A percentile compares a stretch with the other conserved stretches of the same genome.
phyloP scores from a whole-genome alignment of 2,797 vertebrate genomes.

The Gadopsis bispinosus region DNA sequence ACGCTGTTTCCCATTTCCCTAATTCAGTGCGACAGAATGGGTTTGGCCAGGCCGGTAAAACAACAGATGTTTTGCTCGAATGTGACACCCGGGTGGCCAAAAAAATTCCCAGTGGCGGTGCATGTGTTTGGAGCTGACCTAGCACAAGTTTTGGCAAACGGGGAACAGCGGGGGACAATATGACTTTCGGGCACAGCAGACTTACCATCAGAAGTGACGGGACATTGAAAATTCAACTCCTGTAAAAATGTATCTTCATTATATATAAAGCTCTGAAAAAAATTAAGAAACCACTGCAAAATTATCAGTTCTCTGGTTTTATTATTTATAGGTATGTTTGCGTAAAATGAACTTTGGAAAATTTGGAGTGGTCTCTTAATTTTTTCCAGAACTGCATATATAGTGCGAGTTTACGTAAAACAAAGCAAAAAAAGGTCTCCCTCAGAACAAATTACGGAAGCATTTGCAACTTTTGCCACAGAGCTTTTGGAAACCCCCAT shows the following conservation, averaged over 20 bases:
- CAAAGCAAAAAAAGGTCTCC: neutral
- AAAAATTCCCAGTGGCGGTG: constrained; percentile 88
- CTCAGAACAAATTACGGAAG: neutral
- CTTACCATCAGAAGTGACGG: constrained; percentile 28
- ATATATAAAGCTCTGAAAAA: neutral
- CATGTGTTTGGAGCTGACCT: constrained; percentile 94
- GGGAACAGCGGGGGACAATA: constrained; percentile 59
- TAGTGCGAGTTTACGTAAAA: no score
- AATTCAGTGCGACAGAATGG: constrained; percentile 97
- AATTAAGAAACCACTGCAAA: no score
- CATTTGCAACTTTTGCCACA: neutral
- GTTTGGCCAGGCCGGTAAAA: constrained; percentile 94
- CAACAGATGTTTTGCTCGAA: constrained; percentile 90
- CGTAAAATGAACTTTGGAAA: no score
- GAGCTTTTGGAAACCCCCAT: constrained; percentile 1
- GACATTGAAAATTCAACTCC: constrained; percentile 9
- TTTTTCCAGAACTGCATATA: no score
- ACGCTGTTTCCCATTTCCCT: constrained; percentile 96
- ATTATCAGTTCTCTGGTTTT: no score
- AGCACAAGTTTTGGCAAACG: constrained; percentile 90
- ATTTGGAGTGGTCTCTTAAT: no score
- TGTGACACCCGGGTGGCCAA: constrained; percentile 76
- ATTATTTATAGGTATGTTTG: no score
- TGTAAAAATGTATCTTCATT: constrained; percentile 23
- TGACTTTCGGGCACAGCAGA: constrained; percentile 43